Percentiles rank a stretch among this genome's conserved stretches.
phyloP scores from a whole-genome alignment of 2,797 vertebrate genomes.

The Squalus acanthias region DNA sequence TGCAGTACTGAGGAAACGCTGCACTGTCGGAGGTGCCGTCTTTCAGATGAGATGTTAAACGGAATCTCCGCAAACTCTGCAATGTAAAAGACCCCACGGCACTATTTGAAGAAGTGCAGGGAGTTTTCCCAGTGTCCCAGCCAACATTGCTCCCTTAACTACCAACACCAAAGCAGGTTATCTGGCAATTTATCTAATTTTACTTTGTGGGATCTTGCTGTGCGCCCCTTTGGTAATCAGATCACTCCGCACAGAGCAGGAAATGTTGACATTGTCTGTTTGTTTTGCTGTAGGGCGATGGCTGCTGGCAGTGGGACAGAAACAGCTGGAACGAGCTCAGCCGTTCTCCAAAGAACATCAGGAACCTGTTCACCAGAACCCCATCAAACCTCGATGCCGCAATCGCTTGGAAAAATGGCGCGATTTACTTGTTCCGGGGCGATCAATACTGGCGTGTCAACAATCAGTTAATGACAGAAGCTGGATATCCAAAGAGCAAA shows the following conservation, averaged over 20 bases:
- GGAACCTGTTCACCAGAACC: slow-evolving; percentile 63
- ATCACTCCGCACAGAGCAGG: not conserved
- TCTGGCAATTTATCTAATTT: too few relatives aligned
- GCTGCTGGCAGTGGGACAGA: slow-evolving; percentile 82
- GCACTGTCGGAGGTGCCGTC: too few relatives aligned
- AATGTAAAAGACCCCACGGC: too few relatives aligned
- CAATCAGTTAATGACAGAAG: slow-evolving; percentile 60
- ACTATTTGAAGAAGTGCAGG: too few relatives aligned
- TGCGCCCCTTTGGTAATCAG: not conserved
- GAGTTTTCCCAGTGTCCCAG: too few relatives aligned
- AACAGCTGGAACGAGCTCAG: slow-evolving; percentile 58
- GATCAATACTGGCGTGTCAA: slow-evolving; percentile 75
- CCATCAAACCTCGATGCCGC: slow-evolving; percentile 67
- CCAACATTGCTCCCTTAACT: too few relatives aligned
- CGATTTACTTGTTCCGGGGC: slow-evolving; percentile 66
- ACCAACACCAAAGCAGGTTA: too few relatives aligned
- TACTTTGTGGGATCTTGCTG: too few relatives aligned
- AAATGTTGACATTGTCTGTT: not conserved
- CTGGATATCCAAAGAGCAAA: slow-evolving; percentile 70
- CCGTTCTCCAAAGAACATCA: slow-evolving; percentile 68
- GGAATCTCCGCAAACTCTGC: too few relatives aligned
- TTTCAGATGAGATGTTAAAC: too few relatives aligned
- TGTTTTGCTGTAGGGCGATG: slow-evolving; percentile 59
- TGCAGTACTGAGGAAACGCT: too few relatives aligned
- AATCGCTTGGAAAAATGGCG: slow-evolving; percentile 71